Conservation (phyloP, 1,140 invertebrate species). For the Popillia japonica region DNA sequence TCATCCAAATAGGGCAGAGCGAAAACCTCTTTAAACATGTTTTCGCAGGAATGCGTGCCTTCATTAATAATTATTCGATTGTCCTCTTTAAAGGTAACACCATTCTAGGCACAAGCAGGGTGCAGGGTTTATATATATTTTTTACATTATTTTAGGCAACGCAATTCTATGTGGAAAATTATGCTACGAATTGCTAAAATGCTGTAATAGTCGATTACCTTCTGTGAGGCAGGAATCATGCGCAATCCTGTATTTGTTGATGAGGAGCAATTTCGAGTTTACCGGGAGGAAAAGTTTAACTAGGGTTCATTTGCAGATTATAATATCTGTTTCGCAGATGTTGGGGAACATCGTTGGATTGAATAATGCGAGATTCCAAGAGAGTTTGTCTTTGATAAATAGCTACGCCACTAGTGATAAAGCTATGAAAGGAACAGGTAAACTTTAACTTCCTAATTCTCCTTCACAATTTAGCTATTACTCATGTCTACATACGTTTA, state of each 20-base stretch:
- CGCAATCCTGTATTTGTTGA: constrained; percentile 87
- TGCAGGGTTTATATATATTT: too few species aligned
- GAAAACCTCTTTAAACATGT: constrained; percentile 89
- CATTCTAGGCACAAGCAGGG: too few species aligned
- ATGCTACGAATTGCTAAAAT: constrained; percentile 81
- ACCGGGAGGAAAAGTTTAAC: constrained; percentile 83
- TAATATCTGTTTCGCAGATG: constrained; percentile 92
- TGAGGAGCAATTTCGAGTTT: constrained; percentile 94
- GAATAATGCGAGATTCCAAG: constrained; percentile 90
- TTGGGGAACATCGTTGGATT: constrained; percentile 85
- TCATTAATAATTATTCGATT: constrained; percentile 89
- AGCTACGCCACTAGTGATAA: constrained; percentile 92
- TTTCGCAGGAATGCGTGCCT: constrained; percentile 88
- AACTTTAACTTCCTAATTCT: too few species aligned
- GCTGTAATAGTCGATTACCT: constrained; percentile 82
- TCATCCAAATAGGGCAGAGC: constrained; percentile 89
- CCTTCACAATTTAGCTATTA: too few species aligned
- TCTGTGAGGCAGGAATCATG: constrained; percentile 87
- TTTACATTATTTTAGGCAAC: constrained; percentile 68
- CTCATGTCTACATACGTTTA: too few species aligned
- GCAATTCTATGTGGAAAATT: constrained; percentile 84
- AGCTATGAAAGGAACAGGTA: constrained; percentile 86
- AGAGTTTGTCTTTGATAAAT: constrained; percentile 90
- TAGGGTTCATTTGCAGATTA: constrained; percentile 86
- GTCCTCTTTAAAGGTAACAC: constrained; percentile 78